These are phyloP conservation scores for Poecilia picta DNA, from an alignment of 2,797 vertebrate genomes.

Conservation along the genomic window DNA sequence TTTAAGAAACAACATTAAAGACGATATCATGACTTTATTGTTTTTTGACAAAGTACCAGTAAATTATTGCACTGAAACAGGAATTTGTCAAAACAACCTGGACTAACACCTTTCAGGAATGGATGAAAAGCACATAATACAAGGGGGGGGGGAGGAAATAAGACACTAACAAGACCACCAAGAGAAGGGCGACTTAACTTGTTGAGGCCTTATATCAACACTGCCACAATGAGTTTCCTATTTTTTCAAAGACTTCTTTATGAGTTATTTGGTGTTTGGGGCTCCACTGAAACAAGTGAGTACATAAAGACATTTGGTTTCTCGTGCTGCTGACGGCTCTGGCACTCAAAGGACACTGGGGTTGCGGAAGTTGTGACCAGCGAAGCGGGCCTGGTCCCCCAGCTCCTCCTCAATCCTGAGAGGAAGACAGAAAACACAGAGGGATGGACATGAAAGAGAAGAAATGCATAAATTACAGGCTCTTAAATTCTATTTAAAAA, in stretches of 20 bases:
- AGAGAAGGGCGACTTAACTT: conserved; percentile 31
- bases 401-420: conserved; percentile 94
- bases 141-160: conserved; percentile 40
- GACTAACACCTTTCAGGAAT: conserved; percentile 40
- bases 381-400: conserved; percentile 91
- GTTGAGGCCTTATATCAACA: conserved; percentile 33
- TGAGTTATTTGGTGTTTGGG: conserved; percentile 19
- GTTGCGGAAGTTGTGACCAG: conserved; percentile 94
- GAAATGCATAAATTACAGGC: background rate
- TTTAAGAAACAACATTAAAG: background rate
- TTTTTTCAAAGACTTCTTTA: conserved; percentile 32
- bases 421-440: conserved; percentile 29
- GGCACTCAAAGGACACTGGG: conserved; percentile 87
- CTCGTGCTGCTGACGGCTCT: background rate
- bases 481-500: background rate
- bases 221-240: conserved; percentile 19
- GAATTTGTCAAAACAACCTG: conserved; percentile 38
- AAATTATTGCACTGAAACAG: conserved; percentile 41
- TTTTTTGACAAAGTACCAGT: conserved; percentile 35
- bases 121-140: conserved; percentile 56
- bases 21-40: conserved; percentile 62
- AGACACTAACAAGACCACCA: conserved; percentile 29
- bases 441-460: conserved; percentile 10
- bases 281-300: conserved; percentile 24
- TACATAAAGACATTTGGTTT: conserved; percentile 21